These are phyloP conservation scores for Cephus pygmeus DNA, from an alignment of 2,888 invertebrate genomes.

Conservation along the genomic window DNA sequence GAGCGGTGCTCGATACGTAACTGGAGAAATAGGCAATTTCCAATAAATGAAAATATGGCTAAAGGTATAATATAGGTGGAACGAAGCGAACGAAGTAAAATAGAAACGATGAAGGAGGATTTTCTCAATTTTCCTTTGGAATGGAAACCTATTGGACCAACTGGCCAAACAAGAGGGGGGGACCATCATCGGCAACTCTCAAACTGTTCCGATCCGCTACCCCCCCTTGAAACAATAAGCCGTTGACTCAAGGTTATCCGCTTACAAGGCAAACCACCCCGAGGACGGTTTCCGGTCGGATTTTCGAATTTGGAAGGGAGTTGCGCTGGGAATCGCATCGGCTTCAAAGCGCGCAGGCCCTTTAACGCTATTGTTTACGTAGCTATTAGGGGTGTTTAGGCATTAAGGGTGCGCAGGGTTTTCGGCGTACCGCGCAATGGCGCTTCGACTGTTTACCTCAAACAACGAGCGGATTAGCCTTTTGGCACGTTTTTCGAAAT, in stretches of 20 bases:
- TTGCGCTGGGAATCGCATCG: conserved; percentile 38
- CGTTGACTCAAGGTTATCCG: conserved; percentile 64
- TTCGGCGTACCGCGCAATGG: conserved; percentile 15
- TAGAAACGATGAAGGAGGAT: not conserved
- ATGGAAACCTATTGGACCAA: conserved; percentile 41
- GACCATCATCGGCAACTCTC: conserved; percentile 46
- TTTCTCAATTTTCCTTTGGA: conserved; percentile 8
- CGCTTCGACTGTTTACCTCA: conserved; percentile 9
- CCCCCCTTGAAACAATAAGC: conserved; percentile 59
- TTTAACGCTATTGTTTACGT: conserved; percentile 53
- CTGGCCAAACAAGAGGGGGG: conserved; percentile 51
- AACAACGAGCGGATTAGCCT: conserved; percentile 34
- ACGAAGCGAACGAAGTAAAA: not conserved
- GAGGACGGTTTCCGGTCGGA: conserved; percentile 38
- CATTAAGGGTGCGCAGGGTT: conserved; percentile 40
- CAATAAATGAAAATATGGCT: not conserved
- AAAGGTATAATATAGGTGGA: not conserved
- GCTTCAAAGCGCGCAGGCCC: conserved; percentile 38
- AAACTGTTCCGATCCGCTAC: conserved; percentile 47
- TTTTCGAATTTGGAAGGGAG: conserved; percentile 47
- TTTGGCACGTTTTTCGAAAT: conserved; percentile 32
- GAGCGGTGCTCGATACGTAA: not conserved
- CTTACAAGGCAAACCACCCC: conserved; percentile 62
- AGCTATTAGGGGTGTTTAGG: conserved; percentile 63
- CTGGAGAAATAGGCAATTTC: not conserved